A percentile compares a stretch with the other conserved stretches of the same genome.
Evolutionary conservation across 1,140 invertebrate species (phyloP).

Genomic region (Pseudobourletiella spinata): DNA sequence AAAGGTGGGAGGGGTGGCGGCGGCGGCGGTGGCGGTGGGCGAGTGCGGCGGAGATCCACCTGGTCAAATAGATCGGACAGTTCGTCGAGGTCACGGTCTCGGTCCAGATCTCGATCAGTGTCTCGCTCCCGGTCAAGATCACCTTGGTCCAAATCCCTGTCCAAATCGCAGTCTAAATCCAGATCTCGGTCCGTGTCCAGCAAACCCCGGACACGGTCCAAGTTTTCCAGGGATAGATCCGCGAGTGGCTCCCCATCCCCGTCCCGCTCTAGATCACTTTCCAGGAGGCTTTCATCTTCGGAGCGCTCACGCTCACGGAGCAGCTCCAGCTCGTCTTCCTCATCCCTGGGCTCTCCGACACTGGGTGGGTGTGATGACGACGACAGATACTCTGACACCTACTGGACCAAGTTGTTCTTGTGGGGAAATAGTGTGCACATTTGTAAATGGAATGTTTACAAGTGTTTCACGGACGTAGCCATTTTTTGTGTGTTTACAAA

Average conservation of each 20-base stretch:
- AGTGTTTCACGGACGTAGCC: too few species aligned
- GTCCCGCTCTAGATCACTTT: constrained; percentile 2
- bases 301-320: constrained; percentile 7
- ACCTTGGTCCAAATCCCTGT: constrained; percentile 9
- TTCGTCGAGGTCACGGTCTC: constrained; percentile 36
- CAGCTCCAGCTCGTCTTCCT: constrained; percentile 15
- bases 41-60: background rate
- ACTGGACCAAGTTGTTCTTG: too few species aligned
- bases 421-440: too few species aligned
- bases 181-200: constrained; percentile 6
- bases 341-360: background rate
- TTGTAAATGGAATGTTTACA: too few species aligned
- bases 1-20: background rate
- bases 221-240: constrained; percentile 19
- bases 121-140: constrained; percentile 16
- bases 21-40: background rate
- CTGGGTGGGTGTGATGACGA: background rate
- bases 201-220: constrained; percentile 15
- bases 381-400: background rate
- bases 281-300: constrained; percentile 6
- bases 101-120: constrained; percentile 41
- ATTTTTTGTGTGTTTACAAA: too few species aligned
- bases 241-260: constrained; percentile 6
- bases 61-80: constrained; percentile 5
- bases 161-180: constrained; percentile 15